These are phyloP conservation scores for Patella pellucida DNA, from an alignment of 2,888 invertebrate genomes.

Conservation along the genomic window DNA sequence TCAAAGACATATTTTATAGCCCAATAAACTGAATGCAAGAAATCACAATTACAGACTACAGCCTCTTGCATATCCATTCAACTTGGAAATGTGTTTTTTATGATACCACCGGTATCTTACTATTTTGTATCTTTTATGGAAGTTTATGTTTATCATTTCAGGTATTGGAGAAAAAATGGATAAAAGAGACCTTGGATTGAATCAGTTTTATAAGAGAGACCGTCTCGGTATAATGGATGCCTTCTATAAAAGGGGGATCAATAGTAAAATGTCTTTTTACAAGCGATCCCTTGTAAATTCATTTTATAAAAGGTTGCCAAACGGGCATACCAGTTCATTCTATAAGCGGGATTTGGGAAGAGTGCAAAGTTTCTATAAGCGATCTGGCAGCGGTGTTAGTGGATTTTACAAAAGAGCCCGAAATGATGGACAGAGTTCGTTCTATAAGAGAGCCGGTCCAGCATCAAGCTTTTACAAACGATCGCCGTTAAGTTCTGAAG, in stretches of 20 bases:
- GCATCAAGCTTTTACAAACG: constrained; percentile 27
- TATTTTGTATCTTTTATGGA: too few species aligned
- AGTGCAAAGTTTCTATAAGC: constrained; percentile 19
- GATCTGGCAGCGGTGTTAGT: constrained; percentile 1
- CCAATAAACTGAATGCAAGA: too few species aligned
- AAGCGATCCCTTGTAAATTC: constrained; percentile 5
- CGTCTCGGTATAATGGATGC: neutral
- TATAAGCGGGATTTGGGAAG: constrained; percentile 18
- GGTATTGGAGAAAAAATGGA: too few species aligned
- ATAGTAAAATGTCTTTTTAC: constrained; percentile 7
- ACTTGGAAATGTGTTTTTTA: too few species aligned
- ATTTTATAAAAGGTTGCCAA: constrained; percentile 23
- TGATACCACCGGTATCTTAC: too few species aligned
- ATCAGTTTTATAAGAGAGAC: constrained; percentile 11
- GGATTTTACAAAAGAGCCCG: constrained; percentile 20
- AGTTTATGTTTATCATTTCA: too few species aligned
- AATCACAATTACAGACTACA: too few species aligned
- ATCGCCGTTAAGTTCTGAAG: neutral
- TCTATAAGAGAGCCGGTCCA: constrained; percentile 20
- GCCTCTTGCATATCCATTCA: too few species aligned
- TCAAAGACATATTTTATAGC: too few species aligned
- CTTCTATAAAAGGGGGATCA: constrained; percentile 24
- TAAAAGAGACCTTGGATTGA: neutral
- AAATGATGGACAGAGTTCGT: constrained; percentile 15
- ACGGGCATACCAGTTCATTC: constrained; percentile 16